A percentile compares a stretch with the other conserved stretches of the same genome.
Evolutionary conservation across 2,888 invertebrate genomes (phyloP).

Genomic region (Ommatoiulus sabulosus): DNA sequence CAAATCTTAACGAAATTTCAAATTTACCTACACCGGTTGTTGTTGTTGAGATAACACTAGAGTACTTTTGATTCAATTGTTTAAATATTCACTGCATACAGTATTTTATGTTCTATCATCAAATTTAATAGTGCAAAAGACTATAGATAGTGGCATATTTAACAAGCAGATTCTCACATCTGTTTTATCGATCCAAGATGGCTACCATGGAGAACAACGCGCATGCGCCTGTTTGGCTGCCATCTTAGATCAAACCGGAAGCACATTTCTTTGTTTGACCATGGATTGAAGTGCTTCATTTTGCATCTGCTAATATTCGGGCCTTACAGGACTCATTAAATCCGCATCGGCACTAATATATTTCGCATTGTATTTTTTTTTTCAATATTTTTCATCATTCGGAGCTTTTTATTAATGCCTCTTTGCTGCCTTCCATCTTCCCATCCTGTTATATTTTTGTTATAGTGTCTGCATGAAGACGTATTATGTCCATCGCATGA

Average conservation of each 20-base stretch:
- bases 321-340: background rate
- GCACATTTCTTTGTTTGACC: background rate
- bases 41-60: no score
- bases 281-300: background rate
- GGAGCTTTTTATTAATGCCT: conserved; percentile 40
- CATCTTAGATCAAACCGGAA: background rate
- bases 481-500: conserved; percentile 55
- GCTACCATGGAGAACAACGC: no score
- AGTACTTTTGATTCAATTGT: no score
- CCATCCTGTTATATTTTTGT: conserved; percentile 48
- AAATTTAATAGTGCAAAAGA: no score
- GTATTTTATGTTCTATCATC: no score
- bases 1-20: no score
- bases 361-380: conserved; percentile 31
- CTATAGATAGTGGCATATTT: no score
- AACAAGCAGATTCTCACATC: no score
- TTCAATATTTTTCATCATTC: background rate
- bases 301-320: background rate
- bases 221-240: no score
- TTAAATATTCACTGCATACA: no score
- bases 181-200: no score
- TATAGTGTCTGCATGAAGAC: conserved; percentile 57
- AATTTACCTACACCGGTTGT: no score
- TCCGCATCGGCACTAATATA: background rate
- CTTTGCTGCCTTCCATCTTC: conserved; percentile 1